phyloP scores from a whole-genome alignment of 2,888 invertebrate genomes.

The Ophioninae sp. region DNA sequence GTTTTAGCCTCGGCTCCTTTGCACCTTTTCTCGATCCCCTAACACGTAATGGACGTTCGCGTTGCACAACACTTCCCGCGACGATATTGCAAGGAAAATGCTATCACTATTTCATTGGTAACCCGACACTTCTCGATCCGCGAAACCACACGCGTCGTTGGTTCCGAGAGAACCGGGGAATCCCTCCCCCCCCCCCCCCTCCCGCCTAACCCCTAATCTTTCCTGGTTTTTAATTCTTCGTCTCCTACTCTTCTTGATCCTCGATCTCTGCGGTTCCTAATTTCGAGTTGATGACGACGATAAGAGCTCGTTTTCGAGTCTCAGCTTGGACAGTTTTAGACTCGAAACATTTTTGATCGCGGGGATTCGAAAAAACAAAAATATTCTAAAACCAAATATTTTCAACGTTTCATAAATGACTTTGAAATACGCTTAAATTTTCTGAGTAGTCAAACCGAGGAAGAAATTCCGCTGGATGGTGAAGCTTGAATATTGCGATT shows the following conservation, averaged over 20 bases:
- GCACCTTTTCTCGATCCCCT: constrained; percentile 60
- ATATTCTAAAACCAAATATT: neutral
- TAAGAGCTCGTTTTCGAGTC: neutral
- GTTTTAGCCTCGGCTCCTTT: constrained; percentile 53
- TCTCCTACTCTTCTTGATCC: neutral
- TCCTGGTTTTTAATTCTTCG: neutral
- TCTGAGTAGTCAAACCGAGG: no score
- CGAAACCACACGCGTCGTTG: constrained; percentile 78
- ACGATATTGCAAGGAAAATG: constrained; percentile 81
- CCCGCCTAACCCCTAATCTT: constrained; percentile 15
- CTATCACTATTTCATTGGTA: constrained; percentile 81
- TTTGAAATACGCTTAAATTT: no score
- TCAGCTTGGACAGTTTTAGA: no score
- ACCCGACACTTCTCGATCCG: constrained; percentile 74
- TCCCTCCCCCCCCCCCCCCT: constrained; percentile 26
- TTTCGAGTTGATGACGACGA: neutral
- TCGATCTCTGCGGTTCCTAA: neutral
- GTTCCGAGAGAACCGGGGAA: constrained; percentile 57
- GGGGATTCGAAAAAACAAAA: neutral
- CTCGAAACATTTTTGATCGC: no score
- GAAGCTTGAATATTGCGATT: no score
- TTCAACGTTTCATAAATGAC: no score
- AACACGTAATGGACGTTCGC: constrained; percentile 62
- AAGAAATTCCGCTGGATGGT: no score
- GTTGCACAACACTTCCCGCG: constrained; percentile 69